Base-by-base conservation (phyloP, 2,113 vertebrate genomes). In the Seriola aureovittata region DNA sequence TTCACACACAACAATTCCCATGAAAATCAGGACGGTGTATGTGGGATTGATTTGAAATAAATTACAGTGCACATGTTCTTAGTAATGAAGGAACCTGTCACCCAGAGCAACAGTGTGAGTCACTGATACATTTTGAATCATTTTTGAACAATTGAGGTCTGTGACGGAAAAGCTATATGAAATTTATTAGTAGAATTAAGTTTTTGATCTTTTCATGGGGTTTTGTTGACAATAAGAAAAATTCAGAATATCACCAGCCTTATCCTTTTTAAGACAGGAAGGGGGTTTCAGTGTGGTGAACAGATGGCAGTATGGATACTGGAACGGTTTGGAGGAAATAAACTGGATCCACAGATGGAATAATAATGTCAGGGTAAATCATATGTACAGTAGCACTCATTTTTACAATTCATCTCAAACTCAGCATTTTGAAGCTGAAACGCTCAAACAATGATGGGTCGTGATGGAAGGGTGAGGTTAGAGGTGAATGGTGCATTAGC, bases 401-500 rank as follows among this genome's bases (percentile, higher is more conserved):
- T 63, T 48, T 63, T 29, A 66, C 23, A 70, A 46, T 78, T 71
- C 12, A 86, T 70, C 78, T 72, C 40, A 62, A 78, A 42, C 54
- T 52, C 59, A 8, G 25, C 64, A 25, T 19, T 42, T 29, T 52
- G 71, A 70, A 59, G 83, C 74, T 58, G 29, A 52, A 75, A 65
- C n/a, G 52, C 57, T 89, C 59, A 59, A 63, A 85, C 65, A 66
- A 13, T 69, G 64, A 69, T 72, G 25, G 44, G 42, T 81, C 76
- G 70, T 64, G 75, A 88, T 80, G 72, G 59, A 83, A 78, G 75
- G 34, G 54, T 48, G 46, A 69, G 75, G 76, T 85, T 34, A 70
- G 67, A 77, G 82, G 82, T 80, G 78, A 86, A 66, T 7, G 59
- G 40, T 58, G 58, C 58, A 62, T 90, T 80, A 80, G 81, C 67